phyloP scores from a whole-genome alignment of 2,888 invertebrate genomes.

The Apamea monoglypha region DNA sequence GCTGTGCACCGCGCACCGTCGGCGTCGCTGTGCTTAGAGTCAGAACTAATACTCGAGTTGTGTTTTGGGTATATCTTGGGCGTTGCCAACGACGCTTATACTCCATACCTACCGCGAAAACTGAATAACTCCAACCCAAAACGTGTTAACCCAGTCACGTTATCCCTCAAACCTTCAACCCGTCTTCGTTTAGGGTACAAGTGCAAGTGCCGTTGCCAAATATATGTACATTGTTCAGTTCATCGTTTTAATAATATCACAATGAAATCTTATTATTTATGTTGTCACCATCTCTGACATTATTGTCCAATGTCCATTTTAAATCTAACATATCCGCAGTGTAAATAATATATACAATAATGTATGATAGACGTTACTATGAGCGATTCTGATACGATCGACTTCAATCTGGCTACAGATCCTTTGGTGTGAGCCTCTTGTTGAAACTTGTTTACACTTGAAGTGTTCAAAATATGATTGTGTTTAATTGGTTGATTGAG shows the following conservation, averaged over 20 bases:
- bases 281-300: background rate
- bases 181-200: background rate
- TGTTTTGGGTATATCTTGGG: background rate
- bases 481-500: slow-evolving; percentile 26
- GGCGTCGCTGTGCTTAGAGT: background rate
- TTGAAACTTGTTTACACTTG: slow-evolving; percentile 4
- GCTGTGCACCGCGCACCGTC: background rate
- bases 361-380: slow-evolving; percentile 1
- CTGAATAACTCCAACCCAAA: background rate
- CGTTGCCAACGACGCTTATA: background rate
- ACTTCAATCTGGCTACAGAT: slow-evolving; percentile 3
- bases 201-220: slow-evolving; percentile 4
- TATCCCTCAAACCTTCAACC: background rate
- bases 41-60: background rate
- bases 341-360: slow-evolving; percentile 35
- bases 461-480: slow-evolving; percentile 24
- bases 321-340: background rate
- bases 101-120: background rate
- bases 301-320: background rate
- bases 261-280: no score
- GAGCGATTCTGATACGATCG: background rate
- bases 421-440: background rate
- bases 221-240: slow-evolving; percentile 8
- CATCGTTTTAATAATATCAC: background rate
- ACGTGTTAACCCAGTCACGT: background rate